Evolutionary conservation across 2,113 vertebrate species (phyloP).

Genomic region (Microtus richardsoni): DNA sequence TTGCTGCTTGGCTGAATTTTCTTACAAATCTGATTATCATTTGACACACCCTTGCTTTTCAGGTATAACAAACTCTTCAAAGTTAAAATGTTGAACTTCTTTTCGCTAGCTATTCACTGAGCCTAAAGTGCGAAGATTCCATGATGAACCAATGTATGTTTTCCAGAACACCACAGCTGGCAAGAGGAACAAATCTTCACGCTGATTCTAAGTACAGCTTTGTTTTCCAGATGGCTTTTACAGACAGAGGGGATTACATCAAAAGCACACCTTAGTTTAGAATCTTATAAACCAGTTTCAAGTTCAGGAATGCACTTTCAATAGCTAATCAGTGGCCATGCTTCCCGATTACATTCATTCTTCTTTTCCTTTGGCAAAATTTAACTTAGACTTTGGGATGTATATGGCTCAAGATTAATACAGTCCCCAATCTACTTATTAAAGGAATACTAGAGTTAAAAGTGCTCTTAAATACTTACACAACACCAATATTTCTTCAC

Average conservation of each 20-base stretch:
- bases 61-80: constrained; percentile 65
- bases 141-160: constrained; percentile 25
- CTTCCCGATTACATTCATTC: not conserved
- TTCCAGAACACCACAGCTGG: constrained; percentile 25
- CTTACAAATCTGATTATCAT: not conserved
- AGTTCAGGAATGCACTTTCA: not conserved
- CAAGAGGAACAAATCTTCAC: constrained; percentile 14
- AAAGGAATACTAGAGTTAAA: not conserved
- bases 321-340: not conserved
- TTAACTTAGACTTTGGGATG: not conserved
- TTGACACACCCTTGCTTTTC: constrained; percentile 43
- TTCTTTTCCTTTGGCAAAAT: constrained; percentile 51
- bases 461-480: not conserved
- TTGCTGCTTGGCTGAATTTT: not conserved
- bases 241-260: not conserved
- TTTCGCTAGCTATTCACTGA: constrained; percentile 52
- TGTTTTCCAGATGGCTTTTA: constrained; percentile 48
- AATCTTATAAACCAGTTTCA: not conserved
- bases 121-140: not conserved
- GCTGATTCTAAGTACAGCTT: constrained; percentile 22
- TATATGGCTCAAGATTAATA: not conserved
- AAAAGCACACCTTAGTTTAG: not conserved
- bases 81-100: constrained; percentile 61
- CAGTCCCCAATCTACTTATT: not conserved
- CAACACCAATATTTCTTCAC: not conserved